Evolutionary conservation across 2,888 invertebrate species (phyloP).

Genomic region (Melieria picta): DNA sequence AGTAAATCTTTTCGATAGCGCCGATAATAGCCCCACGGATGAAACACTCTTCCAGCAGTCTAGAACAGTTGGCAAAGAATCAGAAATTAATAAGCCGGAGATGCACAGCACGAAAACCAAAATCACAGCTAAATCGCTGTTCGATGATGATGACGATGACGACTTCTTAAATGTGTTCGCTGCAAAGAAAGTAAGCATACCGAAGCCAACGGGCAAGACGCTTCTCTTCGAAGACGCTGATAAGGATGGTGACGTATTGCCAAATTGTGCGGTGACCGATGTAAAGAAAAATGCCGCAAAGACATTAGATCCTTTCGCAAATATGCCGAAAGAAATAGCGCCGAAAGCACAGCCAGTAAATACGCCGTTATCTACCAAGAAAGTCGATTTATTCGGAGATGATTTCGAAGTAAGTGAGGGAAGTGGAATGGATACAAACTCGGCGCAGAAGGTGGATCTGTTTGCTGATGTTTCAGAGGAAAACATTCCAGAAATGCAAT

Average conservation of each 20-base stretch:
- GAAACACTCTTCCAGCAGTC: conserved; percentile 11
- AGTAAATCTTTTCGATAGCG: conserved; percentile 42
- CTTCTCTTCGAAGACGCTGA: conserved; percentile 37
- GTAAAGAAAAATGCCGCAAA: background rate
- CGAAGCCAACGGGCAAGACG: conserved; percentile 25
- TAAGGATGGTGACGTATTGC: background rate
- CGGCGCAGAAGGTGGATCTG: too few relatives aligned
- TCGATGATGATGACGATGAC: conserved; percentile 50
- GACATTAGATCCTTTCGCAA: background rate
- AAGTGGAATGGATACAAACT: too few relatives aligned
- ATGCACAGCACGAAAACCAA: background rate
- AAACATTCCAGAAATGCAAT: too few relatives aligned
- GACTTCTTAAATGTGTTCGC: conserved; percentile 46
- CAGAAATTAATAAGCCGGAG: background rate
- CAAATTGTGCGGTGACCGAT: too few relatives aligned
- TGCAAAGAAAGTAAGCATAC: conserved; percentile 11
- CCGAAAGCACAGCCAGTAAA: too few relatives aligned
- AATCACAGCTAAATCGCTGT: conserved; percentile 42
- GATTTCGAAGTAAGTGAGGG: background rate
- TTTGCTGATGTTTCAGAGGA: too few relatives aligned
- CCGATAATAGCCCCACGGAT: conserved; percentile 26
- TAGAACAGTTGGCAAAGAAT: background rate
- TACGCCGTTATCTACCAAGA: background rate
- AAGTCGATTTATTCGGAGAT: conserved; percentile 40
- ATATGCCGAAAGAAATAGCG: too few relatives aligned